Conservation (phyloP, 2,888 invertebrate genomes). For the Trachelus tabidus region DNA sequence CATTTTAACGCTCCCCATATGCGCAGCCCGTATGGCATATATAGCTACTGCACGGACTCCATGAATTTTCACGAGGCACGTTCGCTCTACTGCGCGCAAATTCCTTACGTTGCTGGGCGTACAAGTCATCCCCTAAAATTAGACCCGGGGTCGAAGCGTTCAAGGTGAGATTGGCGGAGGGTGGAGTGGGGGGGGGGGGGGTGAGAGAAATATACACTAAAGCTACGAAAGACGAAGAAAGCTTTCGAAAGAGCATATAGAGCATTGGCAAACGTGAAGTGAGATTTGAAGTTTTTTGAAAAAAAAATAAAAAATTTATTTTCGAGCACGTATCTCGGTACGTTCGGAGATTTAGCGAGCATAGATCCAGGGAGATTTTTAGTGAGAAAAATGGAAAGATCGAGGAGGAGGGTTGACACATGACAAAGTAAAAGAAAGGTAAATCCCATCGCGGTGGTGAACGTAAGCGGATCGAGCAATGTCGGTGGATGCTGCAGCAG, state of each 20-base stretch:
- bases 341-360: neutral
- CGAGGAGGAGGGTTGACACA: neutral
- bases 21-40: neutral
- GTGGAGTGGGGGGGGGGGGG: neutral
- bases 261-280: neutral
- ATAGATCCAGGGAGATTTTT: neutral
- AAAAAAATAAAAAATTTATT: neutral
- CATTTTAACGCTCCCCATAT: conserved; percentile 3
- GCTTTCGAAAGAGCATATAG: neutral
- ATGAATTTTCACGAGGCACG: neutral
- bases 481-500: neutral
- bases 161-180: conserved; percentile 2
- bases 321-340: neutral
- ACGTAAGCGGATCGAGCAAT: neutral
- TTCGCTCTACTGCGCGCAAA: conserved; percentile 15
- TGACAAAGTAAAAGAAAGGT: neutral
- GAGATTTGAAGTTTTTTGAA: neutral
- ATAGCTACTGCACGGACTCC: neutral
- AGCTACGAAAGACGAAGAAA: neutral
- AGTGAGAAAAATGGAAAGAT: neutral
- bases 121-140: conserved; percentile 17
- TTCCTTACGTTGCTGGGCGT: conserved; percentile 6
- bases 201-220: no score
- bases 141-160: conserved; percentile 8
- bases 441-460: neutral